Conservation (phyloP, 2,888 invertebrate genomes). For the Terebella lapidaria region DNA sequence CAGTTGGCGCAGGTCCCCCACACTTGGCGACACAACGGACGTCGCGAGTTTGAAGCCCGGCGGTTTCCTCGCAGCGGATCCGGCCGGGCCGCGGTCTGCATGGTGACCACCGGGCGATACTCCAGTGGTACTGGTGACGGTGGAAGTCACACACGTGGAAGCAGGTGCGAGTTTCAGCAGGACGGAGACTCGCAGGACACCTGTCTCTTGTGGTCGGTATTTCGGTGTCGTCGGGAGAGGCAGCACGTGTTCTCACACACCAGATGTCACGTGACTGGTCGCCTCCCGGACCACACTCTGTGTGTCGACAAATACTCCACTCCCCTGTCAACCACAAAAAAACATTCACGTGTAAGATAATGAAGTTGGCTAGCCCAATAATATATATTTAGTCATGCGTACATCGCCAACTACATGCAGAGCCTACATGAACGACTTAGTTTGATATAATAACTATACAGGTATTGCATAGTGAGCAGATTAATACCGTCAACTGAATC, state of each 20-base stretch:
- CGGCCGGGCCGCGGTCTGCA: constrained; percentile 11
- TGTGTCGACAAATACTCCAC: constrained; percentile 19
- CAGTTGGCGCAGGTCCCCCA: constrained; percentile 6
- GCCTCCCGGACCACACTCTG: constrained; percentile 22
- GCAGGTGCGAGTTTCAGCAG: constrained; percentile 9
- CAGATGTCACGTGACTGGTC: constrained; percentile 16
- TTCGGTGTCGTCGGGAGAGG: constrained; percentile 5
- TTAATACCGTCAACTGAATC: no score
- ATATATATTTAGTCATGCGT: no score
- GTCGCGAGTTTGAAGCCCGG: constrained; percentile 16
- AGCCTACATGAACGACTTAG: no score
- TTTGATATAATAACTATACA: no score
- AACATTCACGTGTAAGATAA: no score
- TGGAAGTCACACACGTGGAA: constrained; percentile 24
- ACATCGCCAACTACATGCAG: no score
- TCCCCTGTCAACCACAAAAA: constrained; percentile 15
- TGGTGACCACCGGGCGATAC: constrained; percentile 14
- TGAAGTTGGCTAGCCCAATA: no score
- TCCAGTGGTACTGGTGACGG: constrained; percentile 19
- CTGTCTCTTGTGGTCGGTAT: not conserved
- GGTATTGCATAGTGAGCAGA: no score
- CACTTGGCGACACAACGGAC: constrained; percentile 45
- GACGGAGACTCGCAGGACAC: not conserved
- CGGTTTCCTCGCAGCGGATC: constrained; percentile 1
- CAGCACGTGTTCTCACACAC: constrained; percentile 13